Conservation (phyloP, 2,888 invertebrate species). For the Eupithecia abbreviata region DNA sequence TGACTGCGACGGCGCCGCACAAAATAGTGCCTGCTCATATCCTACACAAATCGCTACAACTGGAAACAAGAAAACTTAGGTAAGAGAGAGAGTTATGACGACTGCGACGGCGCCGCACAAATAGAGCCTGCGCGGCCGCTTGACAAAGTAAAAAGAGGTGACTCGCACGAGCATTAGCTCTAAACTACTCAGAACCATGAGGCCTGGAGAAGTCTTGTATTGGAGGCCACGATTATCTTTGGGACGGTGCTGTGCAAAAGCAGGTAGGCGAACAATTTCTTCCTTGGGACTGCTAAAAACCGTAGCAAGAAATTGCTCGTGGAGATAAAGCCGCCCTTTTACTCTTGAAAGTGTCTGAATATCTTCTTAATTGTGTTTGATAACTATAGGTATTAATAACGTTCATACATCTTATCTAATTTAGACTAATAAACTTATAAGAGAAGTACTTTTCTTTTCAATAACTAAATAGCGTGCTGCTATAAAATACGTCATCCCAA, state of each 20-base stretch:
- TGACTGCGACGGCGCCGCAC: not conserved
- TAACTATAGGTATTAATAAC: not conserved
- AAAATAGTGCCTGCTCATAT: constrained; percentile 43
- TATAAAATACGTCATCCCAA: not conserved
- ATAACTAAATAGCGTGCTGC: not conserved
- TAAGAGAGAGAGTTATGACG: not conserved
- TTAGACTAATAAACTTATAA: not conserved
- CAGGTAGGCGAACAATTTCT: no score
- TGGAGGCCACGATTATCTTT: no score
- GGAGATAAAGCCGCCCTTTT: not conserved
- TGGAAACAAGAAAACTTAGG: constrained; percentile 15
- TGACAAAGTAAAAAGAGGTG: no score
- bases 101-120: not conserved
- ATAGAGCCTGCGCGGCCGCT: not conserved
- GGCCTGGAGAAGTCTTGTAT: no score
- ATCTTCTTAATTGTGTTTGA: not conserved
- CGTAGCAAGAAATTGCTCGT: not conserved
- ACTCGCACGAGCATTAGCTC: no score
- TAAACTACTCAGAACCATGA: no score
- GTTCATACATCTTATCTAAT: no score
- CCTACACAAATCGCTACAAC: constrained; percentile 50
- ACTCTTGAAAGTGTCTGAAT: not conserved
- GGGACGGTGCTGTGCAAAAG: no score
- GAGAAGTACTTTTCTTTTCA: not conserved
- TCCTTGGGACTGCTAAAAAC: no score